A percentile compares a stretch with the other conserved stretches of the same genome.
Evolutionary conservation across 2,113 vertebrate species (phyloP).

Genomic region (Spilogale gracilis): DNA sequence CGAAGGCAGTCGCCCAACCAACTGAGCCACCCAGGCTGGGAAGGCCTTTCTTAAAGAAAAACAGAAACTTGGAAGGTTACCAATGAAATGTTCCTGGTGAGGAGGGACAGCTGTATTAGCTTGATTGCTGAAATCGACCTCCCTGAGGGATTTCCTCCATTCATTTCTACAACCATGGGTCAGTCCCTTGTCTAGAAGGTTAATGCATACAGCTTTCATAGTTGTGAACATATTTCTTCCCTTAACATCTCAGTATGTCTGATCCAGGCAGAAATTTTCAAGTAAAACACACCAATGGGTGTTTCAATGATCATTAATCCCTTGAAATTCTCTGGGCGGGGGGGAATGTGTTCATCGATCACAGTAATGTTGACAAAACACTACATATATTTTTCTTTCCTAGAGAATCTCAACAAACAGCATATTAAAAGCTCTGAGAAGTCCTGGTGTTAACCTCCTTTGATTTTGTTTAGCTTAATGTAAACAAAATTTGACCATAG

Average conservation of each 20-base stretch:
- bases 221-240: conserved; percentile 22
- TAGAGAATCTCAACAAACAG: conserved; percentile 31
- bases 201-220: background rate
- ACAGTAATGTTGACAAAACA: background rate
- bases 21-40: too few relatives aligned
- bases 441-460: conserved; percentile 36
- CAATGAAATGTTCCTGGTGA: background rate
- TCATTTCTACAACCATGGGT: background rate
- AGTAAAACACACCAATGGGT: background rate
- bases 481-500: conserved; percentile 48
- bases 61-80: conserved; percentile 57
- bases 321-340: background rate
- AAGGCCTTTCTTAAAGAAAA: conserved; percentile 33
- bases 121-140: conserved; percentile 20
- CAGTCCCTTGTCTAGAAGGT: background rate
- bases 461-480: conserved; percentile 57
- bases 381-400: background rate
- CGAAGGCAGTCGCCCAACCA: too few relatives aligned
- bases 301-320: background rate
- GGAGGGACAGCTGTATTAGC: background rate
- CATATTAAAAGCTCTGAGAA: conserved; percentile 50
- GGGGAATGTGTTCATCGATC: background rate
- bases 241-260: background rate
- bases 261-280: background rate
- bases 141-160: background rate